A percentile compares a stretch with the other conserved stretches of the same genome.
These are phyloP conservation scores for Calidris pygmaea DNA, from an alignment of 2,113 vertebrate genomes.

Conservation along the genomic window DNA sequence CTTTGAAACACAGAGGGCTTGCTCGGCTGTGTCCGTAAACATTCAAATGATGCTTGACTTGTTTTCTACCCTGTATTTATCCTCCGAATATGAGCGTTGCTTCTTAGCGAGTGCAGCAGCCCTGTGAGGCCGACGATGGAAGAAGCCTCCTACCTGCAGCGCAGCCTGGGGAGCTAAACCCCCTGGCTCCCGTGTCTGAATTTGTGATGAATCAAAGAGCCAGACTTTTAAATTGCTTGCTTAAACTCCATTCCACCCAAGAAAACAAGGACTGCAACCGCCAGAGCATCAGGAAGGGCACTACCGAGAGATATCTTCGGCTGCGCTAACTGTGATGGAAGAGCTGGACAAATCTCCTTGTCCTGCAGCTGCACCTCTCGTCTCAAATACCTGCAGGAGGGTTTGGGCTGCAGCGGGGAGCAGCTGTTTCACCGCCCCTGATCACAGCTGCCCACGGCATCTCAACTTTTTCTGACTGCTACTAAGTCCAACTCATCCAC, in stretches of 20 bases:
- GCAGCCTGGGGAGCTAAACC: background rate
- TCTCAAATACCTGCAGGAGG: background rate
- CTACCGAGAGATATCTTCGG: background rate
- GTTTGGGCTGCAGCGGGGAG: background rate
- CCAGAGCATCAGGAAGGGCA: fast-evolving
- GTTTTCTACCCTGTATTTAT: conserved; percentile 6
- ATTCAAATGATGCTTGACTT: background rate
- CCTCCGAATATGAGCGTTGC: background rate
- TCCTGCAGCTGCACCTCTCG: background rate
- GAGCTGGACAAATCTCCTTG: background rate
- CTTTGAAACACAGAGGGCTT: conserved; percentile 25
- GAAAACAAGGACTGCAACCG: background rate
- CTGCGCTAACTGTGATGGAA: background rate
- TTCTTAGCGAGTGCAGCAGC: background rate
- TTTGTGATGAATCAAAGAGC: background rate
- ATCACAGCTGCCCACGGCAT: background rate
- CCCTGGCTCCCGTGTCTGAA: background rate
- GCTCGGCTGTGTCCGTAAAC: conserved; percentile 31
- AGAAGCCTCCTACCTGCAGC: background rate
- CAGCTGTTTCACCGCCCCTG: background rate
- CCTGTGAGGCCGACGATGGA: background rate
- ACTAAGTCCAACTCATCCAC: background rate
- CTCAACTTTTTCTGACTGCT: background rate
- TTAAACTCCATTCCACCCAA: background rate
- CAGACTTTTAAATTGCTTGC: background rate